phyloP scores from a whole-genome alignment of 2,888 invertebrate genomes.

The Metopia argyrocephala region DNA sequence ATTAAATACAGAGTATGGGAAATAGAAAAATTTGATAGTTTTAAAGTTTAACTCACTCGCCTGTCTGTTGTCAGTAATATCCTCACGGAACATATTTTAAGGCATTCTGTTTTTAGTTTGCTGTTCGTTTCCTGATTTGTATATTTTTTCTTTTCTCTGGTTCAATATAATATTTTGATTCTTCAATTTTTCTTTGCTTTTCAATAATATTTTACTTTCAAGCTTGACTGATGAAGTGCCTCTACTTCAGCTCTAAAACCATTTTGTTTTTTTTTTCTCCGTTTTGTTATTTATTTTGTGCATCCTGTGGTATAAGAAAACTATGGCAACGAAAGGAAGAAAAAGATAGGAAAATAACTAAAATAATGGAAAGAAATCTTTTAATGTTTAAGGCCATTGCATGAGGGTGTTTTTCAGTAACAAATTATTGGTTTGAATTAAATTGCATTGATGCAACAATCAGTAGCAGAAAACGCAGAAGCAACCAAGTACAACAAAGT shows the following conservation, averaged over 20 bases:
- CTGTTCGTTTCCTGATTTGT: background rate
- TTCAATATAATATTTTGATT: slow-evolving; percentile 40
- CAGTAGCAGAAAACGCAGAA: slow-evolving; percentile 8
- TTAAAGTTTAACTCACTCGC: slow-evolving; percentile 26
- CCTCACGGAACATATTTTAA: slow-evolving; percentile 38
- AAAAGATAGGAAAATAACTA: too few relatives aligned
- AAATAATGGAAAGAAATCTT: background rate
- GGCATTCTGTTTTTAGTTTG: slow-evolving; percentile 17
- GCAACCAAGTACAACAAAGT: slow-evolving; percentile 10
- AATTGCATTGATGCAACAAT: slow-evolving; percentile 41
- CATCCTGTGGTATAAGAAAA: background rate
- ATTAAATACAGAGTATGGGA: background rate
- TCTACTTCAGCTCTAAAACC: too few relatives aligned
- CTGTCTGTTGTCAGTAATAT: slow-evolving; percentile 44
- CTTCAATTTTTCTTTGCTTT: slow-evolving; percentile 41
- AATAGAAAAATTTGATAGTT: slow-evolving; percentile 18
- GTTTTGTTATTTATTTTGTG: background rate
- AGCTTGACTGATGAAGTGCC: slow-evolving; percentile 7
- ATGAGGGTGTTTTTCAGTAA: slow-evolving; percentile 15
- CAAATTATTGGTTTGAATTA: slow-evolving; percentile 39
- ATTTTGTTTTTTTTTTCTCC: too few relatives aligned
- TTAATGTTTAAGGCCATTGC: background rate
- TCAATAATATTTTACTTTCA: slow-evolving; percentile 44
- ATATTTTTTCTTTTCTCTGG: background rate
- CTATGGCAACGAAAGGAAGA: background rate